Percentiles rank a stretch among this genome's conserved stretches.
Conservation (phyloP, 2,888 invertebrate species). For the Synergus laeviventris region DNA sequence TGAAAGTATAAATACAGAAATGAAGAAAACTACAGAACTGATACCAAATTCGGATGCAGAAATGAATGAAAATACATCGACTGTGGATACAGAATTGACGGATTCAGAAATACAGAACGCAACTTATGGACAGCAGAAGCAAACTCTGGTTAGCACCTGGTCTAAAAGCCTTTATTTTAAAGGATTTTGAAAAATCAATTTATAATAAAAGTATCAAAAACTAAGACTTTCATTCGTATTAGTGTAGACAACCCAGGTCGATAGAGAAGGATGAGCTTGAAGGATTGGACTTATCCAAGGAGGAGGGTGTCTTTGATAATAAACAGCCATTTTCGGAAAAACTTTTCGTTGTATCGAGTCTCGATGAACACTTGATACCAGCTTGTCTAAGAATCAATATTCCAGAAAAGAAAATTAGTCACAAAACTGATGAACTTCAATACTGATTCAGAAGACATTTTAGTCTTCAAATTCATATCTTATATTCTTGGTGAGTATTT, state of each 20-base stretch:
- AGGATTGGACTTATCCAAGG: neutral
- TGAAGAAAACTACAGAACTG: neutral
- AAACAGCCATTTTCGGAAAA: neutral
- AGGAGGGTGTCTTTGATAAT: conserved; percentile 19
- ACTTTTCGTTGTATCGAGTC: neutral
- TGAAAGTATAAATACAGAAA: neutral
- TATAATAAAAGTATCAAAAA: conserved; percentile 11
- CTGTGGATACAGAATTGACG: neutral
- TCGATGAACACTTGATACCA: conserved; percentile 6
- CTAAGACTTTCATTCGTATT: conserved; percentile 26
- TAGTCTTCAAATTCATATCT: neutral
- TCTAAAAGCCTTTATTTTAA: conserved; percentile 12
- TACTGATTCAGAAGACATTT: neutral
- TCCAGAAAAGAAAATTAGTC: neutral
- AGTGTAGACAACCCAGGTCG: conserved; percentile 29
- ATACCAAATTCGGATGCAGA: neutral
- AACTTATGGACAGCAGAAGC: neutral
- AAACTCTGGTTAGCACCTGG: conserved; percentile 13
- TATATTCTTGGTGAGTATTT: conserved; percentile 57
- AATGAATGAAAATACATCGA: neutral
- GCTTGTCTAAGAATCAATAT: neutral
- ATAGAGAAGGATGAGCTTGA: conserved; percentile 6
- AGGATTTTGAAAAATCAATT: neutral
- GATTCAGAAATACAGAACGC: neutral
- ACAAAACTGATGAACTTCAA: neutral